Percentiles rank a stretch among this genome's conserved stretches.
Evolutionary conservation across 37 sponge, comb jelly and placozoan species (phyloP).

Genomic region (Chondrilla cf. caribensis): DNA sequence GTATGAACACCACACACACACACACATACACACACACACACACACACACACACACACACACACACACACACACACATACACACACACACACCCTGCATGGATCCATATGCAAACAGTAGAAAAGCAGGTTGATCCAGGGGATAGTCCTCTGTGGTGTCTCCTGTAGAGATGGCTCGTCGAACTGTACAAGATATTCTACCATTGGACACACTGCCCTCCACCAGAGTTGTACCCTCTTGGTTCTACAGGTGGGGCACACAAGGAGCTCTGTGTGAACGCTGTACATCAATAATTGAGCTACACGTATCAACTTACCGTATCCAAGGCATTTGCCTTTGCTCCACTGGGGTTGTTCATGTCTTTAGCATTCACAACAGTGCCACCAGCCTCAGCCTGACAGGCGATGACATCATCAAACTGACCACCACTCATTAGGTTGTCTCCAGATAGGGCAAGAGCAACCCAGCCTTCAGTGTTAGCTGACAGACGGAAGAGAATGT

Average conservation of each 20-base stretch:
- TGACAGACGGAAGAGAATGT: background rate
- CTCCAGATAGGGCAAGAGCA: conserved; percentile 3
- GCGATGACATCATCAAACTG: conserved; percentile 24
- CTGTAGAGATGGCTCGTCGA: background rate
- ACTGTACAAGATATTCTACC: conserved; percentile 10
- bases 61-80: background rate
- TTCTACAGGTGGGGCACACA: background rate
- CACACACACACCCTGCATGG: background rate
- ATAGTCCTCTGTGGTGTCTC: background rate
- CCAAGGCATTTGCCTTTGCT: background rate
- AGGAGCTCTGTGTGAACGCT: no score
- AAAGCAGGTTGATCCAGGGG: background rate
- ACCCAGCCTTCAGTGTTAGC: conserved; percentile 5
- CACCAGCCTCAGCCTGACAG: conserved; percentile 3
- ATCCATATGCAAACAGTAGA: conserved; percentile 5
- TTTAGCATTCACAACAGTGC: background rate
- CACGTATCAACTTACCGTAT: background rate
- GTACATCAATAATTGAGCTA: no score
- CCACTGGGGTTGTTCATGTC: conserved; percentile 20
- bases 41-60: background rate
- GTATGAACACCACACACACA: no score
- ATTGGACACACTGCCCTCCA: background rate
- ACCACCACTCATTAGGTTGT: conserved; percentile 3
- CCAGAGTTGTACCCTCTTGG: background rate
- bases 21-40: no score